phyloP scores from a whole-genome alignment of 2,113 vertebrate species.

The Numida meleagris region DNA sequence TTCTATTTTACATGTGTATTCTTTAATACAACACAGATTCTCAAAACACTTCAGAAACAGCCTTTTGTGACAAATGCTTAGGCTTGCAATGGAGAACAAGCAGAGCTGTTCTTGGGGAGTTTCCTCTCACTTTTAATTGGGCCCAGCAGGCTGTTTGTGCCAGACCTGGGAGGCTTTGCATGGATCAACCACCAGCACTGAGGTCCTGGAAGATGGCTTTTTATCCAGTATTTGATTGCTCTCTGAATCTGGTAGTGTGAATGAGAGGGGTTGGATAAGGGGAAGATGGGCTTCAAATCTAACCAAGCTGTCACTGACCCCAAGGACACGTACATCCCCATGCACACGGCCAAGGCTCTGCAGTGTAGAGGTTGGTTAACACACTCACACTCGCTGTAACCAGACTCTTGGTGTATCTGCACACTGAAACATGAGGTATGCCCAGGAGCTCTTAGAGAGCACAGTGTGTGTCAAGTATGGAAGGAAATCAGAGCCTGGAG shows the following conservation, averaged over 20 bases:
- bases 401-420: fast-evolving
- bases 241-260: background rate
- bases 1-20: constrained; percentile 7
- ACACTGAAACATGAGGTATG: background rate
- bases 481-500: background rate
- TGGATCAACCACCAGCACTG: background rate
- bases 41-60: background rate
- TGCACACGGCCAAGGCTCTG: fast-evolving
- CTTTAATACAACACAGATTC: background rate
- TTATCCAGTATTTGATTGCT: background rate
- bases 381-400: background rate
- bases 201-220: background rate
- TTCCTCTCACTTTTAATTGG: background rate
- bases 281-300: background rate
- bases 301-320: background rate
- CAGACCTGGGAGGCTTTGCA: background rate
- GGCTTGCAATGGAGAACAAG: background rate
- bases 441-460: background rate
- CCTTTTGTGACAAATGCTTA: background rate
- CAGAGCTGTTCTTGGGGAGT: background rate
- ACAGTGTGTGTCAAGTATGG: background rate
- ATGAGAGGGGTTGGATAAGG: background rate
- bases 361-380: background rate
- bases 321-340: background rate
- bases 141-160: background rate